phyloP scores from a whole-genome alignment of 1,140 invertebrate species.

The Danaus melanippus region DNA sequence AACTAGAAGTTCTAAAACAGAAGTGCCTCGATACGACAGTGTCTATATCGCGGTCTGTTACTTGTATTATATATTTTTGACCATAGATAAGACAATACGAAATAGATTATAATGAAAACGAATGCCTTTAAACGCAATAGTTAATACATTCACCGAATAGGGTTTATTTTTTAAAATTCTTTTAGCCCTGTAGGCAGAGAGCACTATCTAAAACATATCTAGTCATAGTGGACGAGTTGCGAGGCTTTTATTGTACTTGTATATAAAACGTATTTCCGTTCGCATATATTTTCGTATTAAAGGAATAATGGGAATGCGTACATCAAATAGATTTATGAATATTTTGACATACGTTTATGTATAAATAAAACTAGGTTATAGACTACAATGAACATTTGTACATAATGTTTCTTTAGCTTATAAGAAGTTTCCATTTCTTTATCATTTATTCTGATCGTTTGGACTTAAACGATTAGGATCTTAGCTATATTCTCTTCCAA shows the following conservation, averaged over 20 bases:
- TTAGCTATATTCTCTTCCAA: too few species aligned
- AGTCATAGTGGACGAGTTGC: conserved; percentile 57
- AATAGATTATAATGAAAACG: conserved; percentile 56
- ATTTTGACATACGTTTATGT: too few species aligned
- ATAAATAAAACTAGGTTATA: too few species aligned
- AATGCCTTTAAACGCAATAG: conserved; percentile 69
- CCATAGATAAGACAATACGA: conserved; percentile 71
- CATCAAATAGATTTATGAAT: conserved; percentile 6
- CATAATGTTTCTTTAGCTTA: too few species aligned
- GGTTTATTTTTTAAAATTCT: conserved; percentile 61
- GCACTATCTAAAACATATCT: conserved; percentile 70
- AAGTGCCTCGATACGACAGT: conserved; percentile 20
- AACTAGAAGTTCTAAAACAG: conserved; percentile 6
- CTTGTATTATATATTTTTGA: conserved; percentile 48
- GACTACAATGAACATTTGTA: too few species aligned
- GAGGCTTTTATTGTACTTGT: conserved; percentile 51
- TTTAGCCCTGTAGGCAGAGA: conserved; percentile 47
- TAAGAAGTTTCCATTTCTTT: too few species aligned
- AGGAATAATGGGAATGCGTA: conserved; percentile 12
- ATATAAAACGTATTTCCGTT: conserved; percentile 55
- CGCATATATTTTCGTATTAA: conserved; percentile 60
- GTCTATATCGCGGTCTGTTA: conserved; percentile 15
- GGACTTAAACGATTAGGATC: not conserved
- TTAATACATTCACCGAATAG: conserved; percentile 58
- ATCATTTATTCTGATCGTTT: too few species aligned